phyloP scores from a whole-genome alignment of 2,113 vertebrate species.

The Pituophis catenifer region DNA sequence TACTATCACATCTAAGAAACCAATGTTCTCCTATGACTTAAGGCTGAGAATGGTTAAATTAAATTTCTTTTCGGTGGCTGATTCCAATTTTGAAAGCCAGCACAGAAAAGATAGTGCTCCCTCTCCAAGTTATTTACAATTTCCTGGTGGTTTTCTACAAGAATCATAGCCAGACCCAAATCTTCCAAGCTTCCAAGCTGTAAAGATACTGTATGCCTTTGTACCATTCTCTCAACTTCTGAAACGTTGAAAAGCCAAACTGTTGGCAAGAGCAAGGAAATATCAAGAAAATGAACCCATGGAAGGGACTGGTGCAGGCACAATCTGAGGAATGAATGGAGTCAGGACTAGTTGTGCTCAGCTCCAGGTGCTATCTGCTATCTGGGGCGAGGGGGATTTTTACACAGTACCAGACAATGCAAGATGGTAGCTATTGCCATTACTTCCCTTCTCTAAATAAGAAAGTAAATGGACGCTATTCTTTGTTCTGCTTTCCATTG shows the following conservation, averaged over 20 bases:
- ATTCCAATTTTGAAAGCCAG: neutral
- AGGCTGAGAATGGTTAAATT: neutral
- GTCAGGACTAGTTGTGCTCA: neutral
- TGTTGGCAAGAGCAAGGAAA: too few species aligned
- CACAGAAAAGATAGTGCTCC: neutral
- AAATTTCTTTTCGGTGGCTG: neutral
- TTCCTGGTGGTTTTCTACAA: neutral
- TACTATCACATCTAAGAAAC: neutral
- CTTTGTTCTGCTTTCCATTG: neutral
- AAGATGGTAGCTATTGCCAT: neutral
- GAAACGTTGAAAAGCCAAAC: neutral
- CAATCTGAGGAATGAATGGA: neutral
- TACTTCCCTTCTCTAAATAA: neutral
- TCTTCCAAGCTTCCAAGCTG: neutral
- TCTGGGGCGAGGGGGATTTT: too few species aligned
- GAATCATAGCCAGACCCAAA: neutral
- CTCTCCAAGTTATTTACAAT: neutral
- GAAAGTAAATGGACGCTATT: neutral
- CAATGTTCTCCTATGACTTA: neutral
- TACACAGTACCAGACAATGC: neutral
- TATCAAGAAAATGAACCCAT: neutral
- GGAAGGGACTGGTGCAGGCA: neutral
- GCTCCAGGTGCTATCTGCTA: neutral
- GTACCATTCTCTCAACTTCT: neutral
- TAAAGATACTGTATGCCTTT: neutral